Conservation (phyloP, 2,888 invertebrate species). For the Oxyteleia sp. region DNA sequence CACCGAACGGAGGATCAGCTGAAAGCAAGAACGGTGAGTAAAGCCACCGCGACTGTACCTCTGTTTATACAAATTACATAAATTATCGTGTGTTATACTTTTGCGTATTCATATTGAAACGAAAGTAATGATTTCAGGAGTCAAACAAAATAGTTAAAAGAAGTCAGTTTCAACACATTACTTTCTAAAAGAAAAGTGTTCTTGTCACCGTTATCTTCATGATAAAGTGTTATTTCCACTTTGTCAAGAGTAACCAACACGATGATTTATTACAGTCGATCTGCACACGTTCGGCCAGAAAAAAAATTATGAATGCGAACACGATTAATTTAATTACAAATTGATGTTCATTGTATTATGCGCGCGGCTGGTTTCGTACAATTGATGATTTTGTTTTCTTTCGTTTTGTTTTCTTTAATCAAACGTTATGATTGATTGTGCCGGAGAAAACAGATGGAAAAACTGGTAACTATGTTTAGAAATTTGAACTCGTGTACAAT, state of each 20-base stretch:
- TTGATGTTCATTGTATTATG: not conserved
- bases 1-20: constrained; percentile 97
- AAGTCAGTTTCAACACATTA: too few species aligned
- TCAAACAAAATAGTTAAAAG: too few species aligned
- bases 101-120: too few species aligned
- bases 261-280: constrained; percentile 58
- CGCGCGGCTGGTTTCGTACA: too few species aligned
- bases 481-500: too few species aligned
- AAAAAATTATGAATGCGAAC: constrained; percentile 6
- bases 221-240: constrained; percentile 61
- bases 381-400: constrained; percentile 1
- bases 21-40: constrained; percentile 94
- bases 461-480: too few species aligned
- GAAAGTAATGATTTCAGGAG: too few species aligned
- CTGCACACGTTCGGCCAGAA: constrained; percentile 28
- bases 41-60: too few species aligned
- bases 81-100: too few species aligned
- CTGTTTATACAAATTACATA: too few species aligned
- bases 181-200: too few species aligned
- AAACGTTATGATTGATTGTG: not conserved
- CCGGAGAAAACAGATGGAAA: too few species aligned
- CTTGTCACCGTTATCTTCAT: constrained; percentile 62
- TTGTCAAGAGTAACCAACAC: constrained; percentile 38
- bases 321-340: constrained; percentile 55
- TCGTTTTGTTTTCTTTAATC: constrained; percentile 6